Conservation (phyloP, 2,888 invertebrate species). For the Adineta ricciae region DNA sequence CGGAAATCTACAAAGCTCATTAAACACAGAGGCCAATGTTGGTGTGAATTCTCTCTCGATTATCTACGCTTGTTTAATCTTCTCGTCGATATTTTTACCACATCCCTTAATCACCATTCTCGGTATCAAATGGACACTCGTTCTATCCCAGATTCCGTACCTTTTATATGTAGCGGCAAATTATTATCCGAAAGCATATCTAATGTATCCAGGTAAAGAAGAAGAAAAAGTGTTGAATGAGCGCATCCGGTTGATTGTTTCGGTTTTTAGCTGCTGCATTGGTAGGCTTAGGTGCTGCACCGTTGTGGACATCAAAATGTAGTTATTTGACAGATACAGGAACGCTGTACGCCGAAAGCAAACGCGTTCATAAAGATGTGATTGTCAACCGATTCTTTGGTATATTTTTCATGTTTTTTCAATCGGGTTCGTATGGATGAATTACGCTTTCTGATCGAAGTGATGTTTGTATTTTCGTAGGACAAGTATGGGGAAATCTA, state of each 20-base stretch:
- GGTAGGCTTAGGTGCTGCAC: conserved; percentile 86
- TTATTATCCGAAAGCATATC: not conserved
- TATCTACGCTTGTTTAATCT: conserved; percentile 24
- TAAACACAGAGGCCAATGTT: conserved; percentile 24
- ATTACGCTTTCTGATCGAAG: not conserved
- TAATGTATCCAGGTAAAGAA: not conserved
- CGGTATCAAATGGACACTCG: not conserved
- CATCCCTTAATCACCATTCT: not conserved
- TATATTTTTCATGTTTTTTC: conserved; percentile 94
- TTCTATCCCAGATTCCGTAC: not conserved
- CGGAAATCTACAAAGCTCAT: not conserved
- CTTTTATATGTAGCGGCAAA: not conserved
- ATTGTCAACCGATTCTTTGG: conserved; percentile 94
- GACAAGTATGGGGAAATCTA: conserved; percentile 35
- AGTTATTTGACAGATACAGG: conserved; percentile 89
- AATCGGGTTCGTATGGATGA: conserved; percentile 57
- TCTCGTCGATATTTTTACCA: conserved; percentile 29
- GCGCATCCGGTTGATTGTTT: too few relatives aligned
- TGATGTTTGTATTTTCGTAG: not conserved
- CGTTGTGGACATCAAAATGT: conserved; percentile 97
- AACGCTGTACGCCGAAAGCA: conserved; percentile 73
- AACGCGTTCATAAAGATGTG: conserved; percentile 66
- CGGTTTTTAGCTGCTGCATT: conserved; percentile 50
- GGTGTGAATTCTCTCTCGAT: conserved; percentile 29
- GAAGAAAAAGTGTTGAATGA: too few relatives aligned